phyloP scores from a whole-genome alignment of 1,140 invertebrate species.

The Zaprionus camerounensis region DNA sequence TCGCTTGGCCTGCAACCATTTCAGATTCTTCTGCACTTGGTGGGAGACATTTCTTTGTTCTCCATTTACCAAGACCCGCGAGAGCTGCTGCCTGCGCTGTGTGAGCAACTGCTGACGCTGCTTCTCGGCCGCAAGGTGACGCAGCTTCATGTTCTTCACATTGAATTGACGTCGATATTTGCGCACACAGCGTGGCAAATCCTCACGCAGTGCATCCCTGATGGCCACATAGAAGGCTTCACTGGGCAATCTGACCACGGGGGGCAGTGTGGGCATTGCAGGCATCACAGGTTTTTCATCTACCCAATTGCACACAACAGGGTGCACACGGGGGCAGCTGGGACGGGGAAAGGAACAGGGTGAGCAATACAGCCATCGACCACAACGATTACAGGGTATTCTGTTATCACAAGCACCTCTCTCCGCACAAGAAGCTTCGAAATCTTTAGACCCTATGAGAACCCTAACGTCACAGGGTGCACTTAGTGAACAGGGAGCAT shows the following conservation, averaged over 20 bases:
- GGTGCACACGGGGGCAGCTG: not conserved
- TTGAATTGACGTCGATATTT: not conserved
- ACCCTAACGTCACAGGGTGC: no score
- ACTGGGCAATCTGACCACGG: not conserved
- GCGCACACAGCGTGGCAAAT: slow-evolving; percentile 17
- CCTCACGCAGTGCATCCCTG: slow-evolving; percentile 15
- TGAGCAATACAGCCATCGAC: not conserved
- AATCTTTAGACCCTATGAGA: no score
- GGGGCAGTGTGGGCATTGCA: not conserved
- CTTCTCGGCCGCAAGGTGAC: slow-evolving; percentile 22
- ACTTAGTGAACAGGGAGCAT: not conserved
- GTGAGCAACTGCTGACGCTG: slow-evolving; percentile 1
- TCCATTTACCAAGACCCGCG: slow-evolving; percentile 3
- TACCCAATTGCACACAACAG: not conserved
- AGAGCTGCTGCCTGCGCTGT: slow-evolving; percentile 15
- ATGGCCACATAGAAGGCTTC: slow-evolving; percentile 39
- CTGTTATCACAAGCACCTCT: not conserved
- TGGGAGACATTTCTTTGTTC: not conserved
- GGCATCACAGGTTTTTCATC: not conserved
- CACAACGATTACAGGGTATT: not conserved
- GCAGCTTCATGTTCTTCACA: not conserved
- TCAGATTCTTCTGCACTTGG: not conserved
- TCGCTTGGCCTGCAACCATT: not conserved
- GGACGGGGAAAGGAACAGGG: not conserved
- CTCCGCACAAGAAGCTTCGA: not conserved